Evolutionary conservation across 2,113 vertebrate species (phyloP).

Genomic region (Cyphomyrus discorhynchus): DNA sequence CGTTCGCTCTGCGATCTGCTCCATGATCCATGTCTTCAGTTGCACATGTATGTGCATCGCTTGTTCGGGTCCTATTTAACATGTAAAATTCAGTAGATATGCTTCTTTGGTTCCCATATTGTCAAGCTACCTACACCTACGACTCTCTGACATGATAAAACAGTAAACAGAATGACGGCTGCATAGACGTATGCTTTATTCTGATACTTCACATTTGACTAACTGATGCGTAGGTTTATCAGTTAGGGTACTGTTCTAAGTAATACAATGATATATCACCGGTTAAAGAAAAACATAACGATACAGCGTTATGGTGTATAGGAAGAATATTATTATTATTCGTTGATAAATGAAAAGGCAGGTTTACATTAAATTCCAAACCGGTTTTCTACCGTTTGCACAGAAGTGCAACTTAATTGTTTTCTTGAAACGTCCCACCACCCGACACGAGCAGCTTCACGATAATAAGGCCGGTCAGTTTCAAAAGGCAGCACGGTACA

Average conservation of each 20-base stretch:
- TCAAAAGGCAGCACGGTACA: background rate
- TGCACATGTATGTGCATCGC: background rate
- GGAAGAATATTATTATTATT: background rate
- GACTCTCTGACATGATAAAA: background rate
- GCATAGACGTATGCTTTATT: background rate
- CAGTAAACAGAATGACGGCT: background rate
- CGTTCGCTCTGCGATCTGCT: background rate
- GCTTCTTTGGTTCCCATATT: background rate
- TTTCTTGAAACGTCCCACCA: background rate
- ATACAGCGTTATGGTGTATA: background rate
- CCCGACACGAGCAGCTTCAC: background rate
- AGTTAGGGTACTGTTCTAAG: background rate
- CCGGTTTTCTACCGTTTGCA: background rate
- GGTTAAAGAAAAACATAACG: background rate
- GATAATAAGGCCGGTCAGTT: background rate
- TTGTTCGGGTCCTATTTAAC: background rate
- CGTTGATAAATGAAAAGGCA: background rate
- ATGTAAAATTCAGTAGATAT: background rate
- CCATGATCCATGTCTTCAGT: background rate
- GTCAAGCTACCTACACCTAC: background rate
- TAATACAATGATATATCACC: background rate
- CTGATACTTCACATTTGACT: background rate
- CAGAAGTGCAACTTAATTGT: background rate
- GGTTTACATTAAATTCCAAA: background rate
- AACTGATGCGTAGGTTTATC: background rate